Base-by-base conservation (phyloP, 2,113 vertebrate genomes). In the Podarcis raffonei region DNA sequence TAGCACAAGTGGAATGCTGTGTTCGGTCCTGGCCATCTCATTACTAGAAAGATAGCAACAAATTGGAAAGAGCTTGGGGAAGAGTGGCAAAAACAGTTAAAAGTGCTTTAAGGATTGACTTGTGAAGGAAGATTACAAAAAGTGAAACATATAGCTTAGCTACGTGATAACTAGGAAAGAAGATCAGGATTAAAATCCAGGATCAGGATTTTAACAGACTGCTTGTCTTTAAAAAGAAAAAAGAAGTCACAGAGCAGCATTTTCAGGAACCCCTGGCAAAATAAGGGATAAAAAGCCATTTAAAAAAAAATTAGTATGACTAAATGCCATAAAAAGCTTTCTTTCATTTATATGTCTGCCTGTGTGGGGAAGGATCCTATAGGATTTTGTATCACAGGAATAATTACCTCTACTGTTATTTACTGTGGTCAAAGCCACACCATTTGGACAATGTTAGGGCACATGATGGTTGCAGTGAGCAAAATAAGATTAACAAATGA, bases 61-160 rank as follows among this genome's bases (percentile, higher is more conserved):
- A 84, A 81, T 30, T 81, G 82, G 79, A 94, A 69, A 72, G 57
- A 83, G 15, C 0, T 27, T n/a, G 87, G 89, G 74, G 69, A 81
- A 91, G 42, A 86, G 5, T 5, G 35, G 69, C 16, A 0, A 1
- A 81, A 65, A 79, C 0, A 0, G 7, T 30, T 75, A 5, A 48
- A 23, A 76, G 66, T 12, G 22, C 30, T 82, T 35, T 74, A n/a
- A 42, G 9, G 74, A 72, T 32, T 1, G 1, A 86, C 62, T 2
- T 79, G 57, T 68, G 53, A 69, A 32, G 62, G 53, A 91, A 90
- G 72, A 48, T 90, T 83, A 88, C 76, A 59, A 88, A 83, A 87
- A 89, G 35, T 23, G 84, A 39, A 92, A 81, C 4, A 53, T 80
- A 30, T 0, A 30, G 35, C 12, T 93, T 83, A n/a, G 57, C 2